Percentiles rank a stretch among this genome's conserved stretches.
phyloP scores from a whole-genome alignment of 2,888 invertebrate species.

The Patella depressa region DNA sequence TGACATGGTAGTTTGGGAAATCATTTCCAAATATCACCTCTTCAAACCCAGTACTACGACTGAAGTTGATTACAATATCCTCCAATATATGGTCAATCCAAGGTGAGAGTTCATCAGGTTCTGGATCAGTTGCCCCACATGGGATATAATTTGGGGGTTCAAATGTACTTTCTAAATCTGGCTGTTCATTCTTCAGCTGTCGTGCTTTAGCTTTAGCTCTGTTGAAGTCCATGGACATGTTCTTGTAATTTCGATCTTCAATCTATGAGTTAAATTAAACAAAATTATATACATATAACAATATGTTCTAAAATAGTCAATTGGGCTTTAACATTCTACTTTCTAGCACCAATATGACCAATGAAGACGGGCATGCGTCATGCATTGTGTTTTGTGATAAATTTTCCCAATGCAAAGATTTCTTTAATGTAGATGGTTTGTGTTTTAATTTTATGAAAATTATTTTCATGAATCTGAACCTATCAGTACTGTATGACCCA shows the following conservation, averaged over 20 bases:
- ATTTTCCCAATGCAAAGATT: no score
- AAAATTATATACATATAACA: no score
- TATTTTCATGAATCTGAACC: no score
- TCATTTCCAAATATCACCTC: background rate
- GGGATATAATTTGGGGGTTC: background rate
- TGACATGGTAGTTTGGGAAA: background rate
- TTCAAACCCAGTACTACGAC: background rate
- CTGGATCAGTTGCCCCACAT: background rate
- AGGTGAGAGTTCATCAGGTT: background rate
- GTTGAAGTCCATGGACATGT: background rate
- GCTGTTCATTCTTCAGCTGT: background rate
- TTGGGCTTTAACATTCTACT: no score
- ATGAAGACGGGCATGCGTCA: no score
- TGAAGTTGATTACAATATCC: background rate
- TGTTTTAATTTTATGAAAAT: no score
- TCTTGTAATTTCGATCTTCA: background rate
- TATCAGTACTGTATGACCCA: no score
- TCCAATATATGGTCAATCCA: background rate
- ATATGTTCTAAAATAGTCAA: no score
- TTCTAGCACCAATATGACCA: no score
- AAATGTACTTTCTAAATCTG: background rate
- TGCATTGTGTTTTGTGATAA: no score
- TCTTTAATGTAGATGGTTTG: no score
- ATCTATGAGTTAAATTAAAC: background rate
- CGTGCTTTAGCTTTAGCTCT: background rate